A percentile compares a stretch with the other conserved stretches of the same genome.
phyloP scores from a whole-genome alignment of 2,113 vertebrate species.

The Hippocampus guttulatus region DNA sequence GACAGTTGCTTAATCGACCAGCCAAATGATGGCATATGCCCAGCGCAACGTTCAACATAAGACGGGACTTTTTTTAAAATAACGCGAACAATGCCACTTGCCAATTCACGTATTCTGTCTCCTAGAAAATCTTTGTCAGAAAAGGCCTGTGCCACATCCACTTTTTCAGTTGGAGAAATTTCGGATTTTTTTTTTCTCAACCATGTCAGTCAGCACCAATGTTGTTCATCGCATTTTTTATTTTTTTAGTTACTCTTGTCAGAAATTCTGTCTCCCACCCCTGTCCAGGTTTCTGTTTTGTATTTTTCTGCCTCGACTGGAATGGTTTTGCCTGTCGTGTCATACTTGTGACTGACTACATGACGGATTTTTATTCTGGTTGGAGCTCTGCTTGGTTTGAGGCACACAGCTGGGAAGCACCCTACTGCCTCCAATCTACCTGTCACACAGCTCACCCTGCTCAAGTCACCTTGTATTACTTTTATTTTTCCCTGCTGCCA shows the following conservation, averaged over 20 bases:
- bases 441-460: conserved; percentile 44
- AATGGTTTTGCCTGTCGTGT: conserved; percentile 54
- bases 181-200: background rate
- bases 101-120: background rate
- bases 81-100: no score
- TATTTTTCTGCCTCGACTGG: conserved; percentile 45
- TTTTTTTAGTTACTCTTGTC: background rate
- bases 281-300: conserved; percentile 10
- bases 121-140: no score
- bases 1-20: no score
- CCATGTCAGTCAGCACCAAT: background rate
- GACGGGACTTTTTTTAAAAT: no score
- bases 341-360: conserved; percentile 57
- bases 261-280: conserved; percentile 19
- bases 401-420: conserved; percentile 35
- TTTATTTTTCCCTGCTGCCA: conserved; percentile 10
- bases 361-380: conserved; percentile 60
- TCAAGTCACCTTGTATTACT: conserved; percentile 43
- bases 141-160: background rate
- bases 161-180: background rate
- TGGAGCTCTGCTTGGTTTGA: conserved; percentile 52
- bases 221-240: conserved; percentile 6
- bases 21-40: no score
- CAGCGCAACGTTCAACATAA: no score
- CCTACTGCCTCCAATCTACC: conserved; percentile 46